Percentiles rank a stretch among this genome's conserved stretches.
phyloP scores from a whole-genome alignment of 1,140 invertebrate genomes.

The Olivierus martensii region DNA sequence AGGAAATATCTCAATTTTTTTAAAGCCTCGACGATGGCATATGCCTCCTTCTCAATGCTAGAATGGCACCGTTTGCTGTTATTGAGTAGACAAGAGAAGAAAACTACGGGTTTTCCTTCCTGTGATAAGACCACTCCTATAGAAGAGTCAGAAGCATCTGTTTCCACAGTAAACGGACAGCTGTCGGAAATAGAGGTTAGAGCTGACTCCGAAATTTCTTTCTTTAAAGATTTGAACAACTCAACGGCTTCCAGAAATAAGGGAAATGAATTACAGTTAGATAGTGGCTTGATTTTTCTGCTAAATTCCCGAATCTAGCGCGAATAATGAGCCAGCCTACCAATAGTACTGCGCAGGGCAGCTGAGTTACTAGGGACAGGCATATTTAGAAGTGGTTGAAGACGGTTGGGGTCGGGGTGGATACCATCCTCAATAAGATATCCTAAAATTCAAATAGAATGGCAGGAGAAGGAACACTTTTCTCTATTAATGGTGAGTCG shows the following conservation, averaged over 20 bases:
- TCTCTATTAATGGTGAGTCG: no score
- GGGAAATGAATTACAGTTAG: no score
- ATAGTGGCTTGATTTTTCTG: background rate
- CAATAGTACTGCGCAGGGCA: slow-evolving; percentile 1
- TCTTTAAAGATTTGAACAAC: background rate
- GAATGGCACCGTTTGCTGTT: background rate
- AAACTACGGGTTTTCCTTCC: slow-evolving; percentile 2
- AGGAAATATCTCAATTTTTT: slow-evolving; percentile 1
- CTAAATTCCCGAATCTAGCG: background rate
- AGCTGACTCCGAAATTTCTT: background rate
- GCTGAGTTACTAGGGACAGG: background rate
- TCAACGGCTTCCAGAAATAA: background rate
- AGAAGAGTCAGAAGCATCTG: slow-evolving; percentile 6
- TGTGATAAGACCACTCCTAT: background rate
- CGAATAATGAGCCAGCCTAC: slow-evolving; percentile 4
- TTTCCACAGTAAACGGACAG: slow-evolving; percentile 5
- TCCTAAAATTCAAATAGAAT: slow-evolving; percentile 9
- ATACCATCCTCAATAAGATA: slow-evolving; percentile 6
- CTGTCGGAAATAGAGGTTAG: background rate
- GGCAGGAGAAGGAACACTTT: no score
- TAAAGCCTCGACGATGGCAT: background rate
- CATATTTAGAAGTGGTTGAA: background rate
- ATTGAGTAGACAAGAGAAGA: slow-evolving; percentile 6
- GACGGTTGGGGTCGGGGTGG: slow-evolving; percentile 9
- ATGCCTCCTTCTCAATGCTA: slow-evolving; percentile 9